phyloP scores from a whole-genome alignment of 2,797 vertebrate genomes.

The Cryptoprocta ferox region DNA sequence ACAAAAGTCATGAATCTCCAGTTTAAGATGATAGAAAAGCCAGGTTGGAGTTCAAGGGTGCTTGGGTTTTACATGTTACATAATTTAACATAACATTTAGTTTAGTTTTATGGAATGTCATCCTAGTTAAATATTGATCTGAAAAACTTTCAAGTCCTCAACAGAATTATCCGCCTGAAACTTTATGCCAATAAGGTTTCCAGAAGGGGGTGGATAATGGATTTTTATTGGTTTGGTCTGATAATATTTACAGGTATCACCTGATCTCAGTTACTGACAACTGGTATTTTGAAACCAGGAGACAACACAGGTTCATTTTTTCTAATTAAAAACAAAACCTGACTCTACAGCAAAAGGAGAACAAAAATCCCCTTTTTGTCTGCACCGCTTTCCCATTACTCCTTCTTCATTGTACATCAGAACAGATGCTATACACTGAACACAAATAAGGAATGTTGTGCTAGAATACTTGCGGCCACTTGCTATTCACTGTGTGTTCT shows the following conservation, averaged over 20 bases:
- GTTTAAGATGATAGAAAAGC: neutral
- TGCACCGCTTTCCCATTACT: neutral
- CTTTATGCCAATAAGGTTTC: conserved; percentile 25
- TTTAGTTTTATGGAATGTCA: conserved; percentile 1
- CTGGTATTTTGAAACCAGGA: conserved; percentile 48
- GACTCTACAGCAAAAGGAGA: conserved; percentile 38
- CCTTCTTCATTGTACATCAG: neutral
- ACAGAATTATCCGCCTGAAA: conserved; percentile 30
- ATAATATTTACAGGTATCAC: conserved; percentile 34
- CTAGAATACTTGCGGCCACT: conserved; percentile 78
- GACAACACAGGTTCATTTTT: neutral
- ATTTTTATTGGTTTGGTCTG: neutral
- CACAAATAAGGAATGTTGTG: neutral
- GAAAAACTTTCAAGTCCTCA: conserved; percentile 27
- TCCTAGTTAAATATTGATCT: neutral
- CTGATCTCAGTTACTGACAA: conserved; percentile 34
- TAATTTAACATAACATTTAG: neutral
- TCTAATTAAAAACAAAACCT: conserved; percentile 53
- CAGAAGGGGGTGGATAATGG: conserved; percentile 19
- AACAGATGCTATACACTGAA: neutral
- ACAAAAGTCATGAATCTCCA: neutral
- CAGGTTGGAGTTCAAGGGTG: neutral
- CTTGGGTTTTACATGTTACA: neutral
- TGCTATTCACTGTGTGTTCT: conserved; percentile 76
- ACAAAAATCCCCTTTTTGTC: neutral